These are phyloP conservation scores for Cololabis saira DNA, from an alignment of 2,113 vertebrate genomes.

Conservation along the genomic window DNA sequence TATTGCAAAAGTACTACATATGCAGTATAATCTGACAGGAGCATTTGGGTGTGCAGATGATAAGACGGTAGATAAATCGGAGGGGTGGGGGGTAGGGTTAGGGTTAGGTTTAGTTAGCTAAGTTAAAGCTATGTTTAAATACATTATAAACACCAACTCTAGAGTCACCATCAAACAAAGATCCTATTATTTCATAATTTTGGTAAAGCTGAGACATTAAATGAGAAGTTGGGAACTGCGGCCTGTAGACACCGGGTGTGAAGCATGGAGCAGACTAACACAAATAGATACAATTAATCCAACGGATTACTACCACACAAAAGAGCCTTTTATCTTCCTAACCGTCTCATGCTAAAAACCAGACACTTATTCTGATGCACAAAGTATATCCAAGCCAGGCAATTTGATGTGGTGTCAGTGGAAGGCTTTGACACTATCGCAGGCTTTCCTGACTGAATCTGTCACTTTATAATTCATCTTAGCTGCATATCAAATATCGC, in stretches of 20 bases:
- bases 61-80: constrained; percentile 33
- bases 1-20: constrained; percentile 67
- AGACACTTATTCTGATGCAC: background rate
- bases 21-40: constrained; percentile 47
- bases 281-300: background rate
- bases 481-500: too few relatives aligned
- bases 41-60: constrained; percentile 46
- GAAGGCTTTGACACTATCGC: too few relatives aligned
- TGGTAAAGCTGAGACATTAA: constrained; percentile 8
- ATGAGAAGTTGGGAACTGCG: constrained; percentile 4
- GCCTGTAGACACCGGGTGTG: constrained; percentile 18
- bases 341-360: constrained; percentile 7
- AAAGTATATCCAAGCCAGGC: background rate
- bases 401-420: too few relatives aligned
- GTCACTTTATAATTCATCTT: too few relatives aligned
- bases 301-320: constrained; percentile 12
- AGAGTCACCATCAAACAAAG: constrained; percentile 33
- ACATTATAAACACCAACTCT: constrained; percentile 29
- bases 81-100: constrained; percentile 23
- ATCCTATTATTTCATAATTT: constrained; percentile 28
- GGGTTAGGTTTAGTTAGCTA: too few relatives aligned
- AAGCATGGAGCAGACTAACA: background rate
- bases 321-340: background rate
- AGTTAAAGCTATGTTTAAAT: constrained; percentile 27
- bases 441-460: too few relatives aligned